phyloP scores from a whole-genome alignment of 2,888 invertebrate species.

The Cerceris rybyensis region DNA sequence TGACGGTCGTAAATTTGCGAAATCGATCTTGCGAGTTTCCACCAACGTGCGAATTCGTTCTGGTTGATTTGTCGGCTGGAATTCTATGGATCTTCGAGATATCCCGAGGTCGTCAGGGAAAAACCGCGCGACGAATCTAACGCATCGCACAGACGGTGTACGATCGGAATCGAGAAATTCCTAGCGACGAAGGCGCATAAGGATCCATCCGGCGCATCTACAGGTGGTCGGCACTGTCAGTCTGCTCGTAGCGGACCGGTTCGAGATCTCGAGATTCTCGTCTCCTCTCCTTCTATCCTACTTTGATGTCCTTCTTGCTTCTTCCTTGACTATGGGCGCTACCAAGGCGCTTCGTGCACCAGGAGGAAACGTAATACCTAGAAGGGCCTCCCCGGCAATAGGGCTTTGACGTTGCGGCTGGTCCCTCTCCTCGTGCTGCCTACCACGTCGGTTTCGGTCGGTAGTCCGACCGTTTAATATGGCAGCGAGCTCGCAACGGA shows the following conservation, averaged over 20 bases:
- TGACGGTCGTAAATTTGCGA: not conserved
- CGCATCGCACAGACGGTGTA: constrained; percentile 18
- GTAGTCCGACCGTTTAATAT: constrained; percentile 75
- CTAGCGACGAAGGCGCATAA: constrained; percentile 36
- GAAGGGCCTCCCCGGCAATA: constrained; percentile 41
- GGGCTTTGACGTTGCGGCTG: constrained; percentile 38
- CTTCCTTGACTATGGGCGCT: constrained; percentile 34
- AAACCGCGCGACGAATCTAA: constrained; percentile 28
- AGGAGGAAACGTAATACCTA: constrained; percentile 67
- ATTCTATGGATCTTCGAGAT: too few species aligned
- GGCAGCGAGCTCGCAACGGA: constrained; percentile 67
- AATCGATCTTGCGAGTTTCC: not conserved
- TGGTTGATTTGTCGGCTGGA: not conserved
- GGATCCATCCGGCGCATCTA: constrained; percentile 51
- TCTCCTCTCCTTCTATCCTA: constrained; percentile 38
- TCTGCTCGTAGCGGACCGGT: constrained; percentile 58
- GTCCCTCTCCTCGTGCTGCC: constrained; percentile 46
- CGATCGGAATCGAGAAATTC: constrained; percentile 55
- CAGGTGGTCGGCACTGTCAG: constrained; percentile 64
- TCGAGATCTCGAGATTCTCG: constrained; percentile 53
- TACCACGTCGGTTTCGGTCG: constrained; percentile 69
- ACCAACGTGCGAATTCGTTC: not conserved
- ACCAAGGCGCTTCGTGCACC: constrained; percentile 35
- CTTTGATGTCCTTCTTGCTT: not conserved
- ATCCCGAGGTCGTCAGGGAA: not conserved